Evolutionary conservation across 1,140 invertebrate genomes (phyloP).

Genomic region (Leptopilina boulardi): DNA sequence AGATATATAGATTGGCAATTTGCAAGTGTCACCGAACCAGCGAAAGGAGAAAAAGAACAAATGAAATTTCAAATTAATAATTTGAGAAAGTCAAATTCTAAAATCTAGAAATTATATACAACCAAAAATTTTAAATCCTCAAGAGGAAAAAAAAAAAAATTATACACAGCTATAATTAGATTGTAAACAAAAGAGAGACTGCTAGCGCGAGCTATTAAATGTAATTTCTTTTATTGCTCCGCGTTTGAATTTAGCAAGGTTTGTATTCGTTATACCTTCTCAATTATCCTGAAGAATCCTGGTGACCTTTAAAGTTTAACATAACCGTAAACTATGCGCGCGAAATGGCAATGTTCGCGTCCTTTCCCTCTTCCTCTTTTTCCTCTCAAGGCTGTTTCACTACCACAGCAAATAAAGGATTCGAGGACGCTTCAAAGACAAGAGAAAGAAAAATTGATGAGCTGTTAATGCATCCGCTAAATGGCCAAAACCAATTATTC

Average conservation of each 20-base stretch:
- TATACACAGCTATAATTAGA: no score
- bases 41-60: no score
- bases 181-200: no score
- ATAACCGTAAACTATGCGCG: constrained; percentile 30
- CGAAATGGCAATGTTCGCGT: constrained; percentile 26
- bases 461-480: constrained; percentile 22
- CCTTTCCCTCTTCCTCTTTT: constrained; percentile 28
- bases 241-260: not conserved
- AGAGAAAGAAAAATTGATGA: constrained; percentile 21
- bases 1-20: constrained; percentile 30
- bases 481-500: not conserved
- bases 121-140: no score
- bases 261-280: not conserved
- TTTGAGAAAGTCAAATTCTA: no score
- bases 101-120: no score
- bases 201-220: no score
- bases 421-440: constrained; percentile 29
- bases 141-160: no score
- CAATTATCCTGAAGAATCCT: constrained; percentile 5
- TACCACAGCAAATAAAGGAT: constrained; percentile 6
- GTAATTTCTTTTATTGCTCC: not conserved
- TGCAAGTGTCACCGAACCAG: constrained; percentile 21
- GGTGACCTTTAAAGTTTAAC: constrained; percentile 27
- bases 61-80: no score
- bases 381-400: constrained; percentile 31